A percentile compares a stretch with the other conserved stretches of the same genome.
Conservation (phyloP, 2,888 invertebrate genomes). For the Drosophila ustulata region DNA sequence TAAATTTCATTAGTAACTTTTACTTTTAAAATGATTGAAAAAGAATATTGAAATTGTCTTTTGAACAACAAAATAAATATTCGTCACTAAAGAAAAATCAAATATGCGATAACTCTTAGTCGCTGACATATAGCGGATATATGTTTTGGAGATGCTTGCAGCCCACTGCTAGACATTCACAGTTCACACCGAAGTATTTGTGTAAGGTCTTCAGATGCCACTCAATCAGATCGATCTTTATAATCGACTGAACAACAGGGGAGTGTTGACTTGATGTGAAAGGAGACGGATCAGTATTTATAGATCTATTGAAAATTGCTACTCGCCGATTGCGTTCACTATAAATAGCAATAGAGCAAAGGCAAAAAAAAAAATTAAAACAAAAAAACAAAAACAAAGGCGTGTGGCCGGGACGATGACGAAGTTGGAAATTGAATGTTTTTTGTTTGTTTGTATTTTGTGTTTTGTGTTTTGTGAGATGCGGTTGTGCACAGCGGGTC, state of each 20-base stretch:
- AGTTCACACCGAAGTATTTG: background rate
- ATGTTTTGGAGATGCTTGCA: background rate
- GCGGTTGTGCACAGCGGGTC: background rate
- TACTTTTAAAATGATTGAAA: too few relatives aligned
- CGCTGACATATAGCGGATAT: background rate
- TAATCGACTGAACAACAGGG: background rate
- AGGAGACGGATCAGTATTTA: background rate
- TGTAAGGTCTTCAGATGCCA: background rate
- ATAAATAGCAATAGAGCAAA: slow-evolving; percentile 7
- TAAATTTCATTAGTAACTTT: too few relatives aligned
- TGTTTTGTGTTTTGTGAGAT: background rate
- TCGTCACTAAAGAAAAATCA: too few relatives aligned
- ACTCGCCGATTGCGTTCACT: slow-evolving; percentile 5
- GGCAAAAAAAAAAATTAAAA: background rate
- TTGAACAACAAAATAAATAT: too few relatives aligned
- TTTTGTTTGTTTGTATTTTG: background rate
- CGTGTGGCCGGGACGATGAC: background rate
- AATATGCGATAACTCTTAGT: too few relatives aligned
- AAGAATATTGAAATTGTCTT: too few relatives aligned
- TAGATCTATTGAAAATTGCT: slow-evolving; percentile 20
- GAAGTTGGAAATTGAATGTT: too few relatives aligned
- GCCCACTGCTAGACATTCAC: background rate
- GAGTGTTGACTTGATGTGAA: background rate
- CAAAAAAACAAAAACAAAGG: background rate
- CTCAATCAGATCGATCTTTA: background rate